These are phyloP conservation scores for Hirudo medicinalis DNA, from an alignment of 1,140 invertebrate species.

Conservation along the genomic window DNA sequence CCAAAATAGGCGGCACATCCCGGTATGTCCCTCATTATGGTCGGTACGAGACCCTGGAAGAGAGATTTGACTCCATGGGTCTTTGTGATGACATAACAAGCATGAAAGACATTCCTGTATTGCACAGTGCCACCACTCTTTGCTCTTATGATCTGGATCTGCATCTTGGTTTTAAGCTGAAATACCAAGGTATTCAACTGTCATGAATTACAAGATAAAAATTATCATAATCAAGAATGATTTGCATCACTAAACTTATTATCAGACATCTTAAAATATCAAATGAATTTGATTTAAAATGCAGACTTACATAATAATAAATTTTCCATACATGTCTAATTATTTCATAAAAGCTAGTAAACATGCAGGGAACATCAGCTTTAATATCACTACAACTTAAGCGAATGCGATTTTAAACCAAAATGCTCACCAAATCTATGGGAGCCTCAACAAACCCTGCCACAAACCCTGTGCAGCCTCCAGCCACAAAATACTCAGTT, in stretches of 20 bases:
- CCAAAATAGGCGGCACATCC: slow-evolving; percentile 21
- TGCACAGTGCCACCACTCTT: slow-evolving; percentile 17
- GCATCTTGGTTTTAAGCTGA: slow-evolving; percentile 25
- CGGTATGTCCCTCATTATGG: slow-evolving; percentile 20
- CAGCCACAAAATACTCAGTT: slow-evolving; percentile 20
- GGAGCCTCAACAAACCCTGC: slow-evolving; percentile 19
- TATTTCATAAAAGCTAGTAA: no score
- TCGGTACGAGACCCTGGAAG: slow-evolving; percentile 21
- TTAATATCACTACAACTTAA: no score
- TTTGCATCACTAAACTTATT: not conserved
- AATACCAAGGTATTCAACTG: not conserved
- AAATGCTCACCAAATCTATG: slow-evolving; percentile 20
- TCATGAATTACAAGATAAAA: not conserved
- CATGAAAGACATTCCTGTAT: slow-evolving; percentile 23
- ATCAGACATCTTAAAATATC: not conserved
- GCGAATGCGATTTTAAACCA: no score
- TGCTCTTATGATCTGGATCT: slow-evolving; percentile 23
- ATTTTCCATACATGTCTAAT: no score
- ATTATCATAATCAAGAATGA: not conserved
- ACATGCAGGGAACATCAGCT: no score
- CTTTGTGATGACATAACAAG: slow-evolving; percentile 21
- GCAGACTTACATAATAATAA: no score
- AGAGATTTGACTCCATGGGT: slow-evolving; percentile 11
- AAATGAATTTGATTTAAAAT: no score
- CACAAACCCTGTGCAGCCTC: slow-evolving; percentile 18